Evolutionary conservation across 2,888 invertebrate species (phyloP).

Genomic region (Drosophila macrothrix): DNA sequence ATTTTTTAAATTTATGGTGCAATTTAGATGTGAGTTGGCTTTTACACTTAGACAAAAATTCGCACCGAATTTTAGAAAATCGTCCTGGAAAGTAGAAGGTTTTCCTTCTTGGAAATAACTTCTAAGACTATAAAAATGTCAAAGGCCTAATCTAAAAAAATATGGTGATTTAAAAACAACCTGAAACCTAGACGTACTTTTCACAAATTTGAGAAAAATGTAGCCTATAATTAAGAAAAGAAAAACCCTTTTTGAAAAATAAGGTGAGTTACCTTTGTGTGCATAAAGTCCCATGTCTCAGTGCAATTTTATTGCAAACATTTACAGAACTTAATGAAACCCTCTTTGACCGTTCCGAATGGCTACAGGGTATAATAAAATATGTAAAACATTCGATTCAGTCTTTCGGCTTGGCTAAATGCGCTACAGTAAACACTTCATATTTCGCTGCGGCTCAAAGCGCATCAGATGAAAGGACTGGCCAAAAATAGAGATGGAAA

Average conservation of each 20-base stretch:
- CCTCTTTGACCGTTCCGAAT: neutral
- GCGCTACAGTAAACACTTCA: conserved; percentile 10
- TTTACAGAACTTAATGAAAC: neutral
- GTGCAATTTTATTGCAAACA: neutral
- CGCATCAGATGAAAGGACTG: conserved; percentile 9
- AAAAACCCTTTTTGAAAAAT: neutral
- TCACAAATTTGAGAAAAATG: neutral
- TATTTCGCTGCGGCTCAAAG: neutral
- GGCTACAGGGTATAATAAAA: conserved; percentile 11
- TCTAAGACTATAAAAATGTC: neutral
- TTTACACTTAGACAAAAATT: neutral
- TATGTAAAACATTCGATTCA: conserved; percentile 14
- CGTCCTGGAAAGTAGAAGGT: neutral
- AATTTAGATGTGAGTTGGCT: too few species aligned
- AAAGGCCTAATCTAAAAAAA: neutral
- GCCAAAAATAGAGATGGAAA: neutral
- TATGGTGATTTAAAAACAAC: neutral
- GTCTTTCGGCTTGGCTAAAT: conserved; percentile 23
- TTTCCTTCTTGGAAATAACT: neutral
- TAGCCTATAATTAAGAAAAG: neutral
- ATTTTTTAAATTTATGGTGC: neutral
- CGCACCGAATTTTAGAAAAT: neutral
- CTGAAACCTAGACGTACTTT: neutral
- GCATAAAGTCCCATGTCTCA: neutral
- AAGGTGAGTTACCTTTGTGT: neutral